These are phyloP conservation scores for Gari tellinella DNA, from an alignment of 2,888 invertebrate species.

Conservation along the genomic window DNA sequence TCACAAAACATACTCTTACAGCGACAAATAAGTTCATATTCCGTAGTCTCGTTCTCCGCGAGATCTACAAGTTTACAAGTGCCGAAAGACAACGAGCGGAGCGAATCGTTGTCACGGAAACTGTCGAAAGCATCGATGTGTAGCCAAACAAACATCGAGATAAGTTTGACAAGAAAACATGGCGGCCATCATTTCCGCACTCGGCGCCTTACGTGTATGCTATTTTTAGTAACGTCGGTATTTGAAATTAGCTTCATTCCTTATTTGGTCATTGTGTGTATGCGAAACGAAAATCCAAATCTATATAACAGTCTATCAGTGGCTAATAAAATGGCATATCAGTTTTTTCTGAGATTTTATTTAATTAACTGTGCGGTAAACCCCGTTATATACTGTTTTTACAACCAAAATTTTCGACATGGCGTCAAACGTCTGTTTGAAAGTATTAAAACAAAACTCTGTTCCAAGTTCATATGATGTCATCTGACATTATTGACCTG, in stretches of 20 bases:
- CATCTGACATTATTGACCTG: no score
- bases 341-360: slow-evolving; percentile 52
- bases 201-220: slow-evolving; percentile 50
- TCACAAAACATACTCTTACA: slow-evolving; percentile 35
- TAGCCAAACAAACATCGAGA: slow-evolving; percentile 47
- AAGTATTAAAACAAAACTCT: slow-evolving; percentile 32
- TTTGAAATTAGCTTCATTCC: slow-evolving; percentile 60
- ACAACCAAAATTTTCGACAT: slow-evolving; percentile 57
- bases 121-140: slow-evolving; percentile 27
- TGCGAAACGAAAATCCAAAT: slow-evolving; percentile 35
- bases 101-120: slow-evolving; percentile 8
- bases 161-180: slow-evolving; percentile 45
- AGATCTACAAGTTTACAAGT: slow-evolving; percentile 21
- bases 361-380: slow-evolving; percentile 59
- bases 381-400: slow-evolving; percentile 56
- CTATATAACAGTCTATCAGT: slow-evolving; percentile 27
- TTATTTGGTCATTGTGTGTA: slow-evolving; percentile 45
- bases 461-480: no score
- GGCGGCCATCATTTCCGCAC: slow-evolving; percentile 52
- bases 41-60: slow-evolving; percentile 25
- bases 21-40: slow-evolving; percentile 37
- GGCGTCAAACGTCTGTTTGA: slow-evolving; percentile 45
- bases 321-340: slow-evolving; percentile 49
- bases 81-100: slow-evolving; percentile 13
- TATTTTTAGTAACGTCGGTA: slow-evolving; percentile 53